Base-by-base conservation (phyloP, 2,797 vertebrate genomes). In the Gobio occitaniae region DNA sequence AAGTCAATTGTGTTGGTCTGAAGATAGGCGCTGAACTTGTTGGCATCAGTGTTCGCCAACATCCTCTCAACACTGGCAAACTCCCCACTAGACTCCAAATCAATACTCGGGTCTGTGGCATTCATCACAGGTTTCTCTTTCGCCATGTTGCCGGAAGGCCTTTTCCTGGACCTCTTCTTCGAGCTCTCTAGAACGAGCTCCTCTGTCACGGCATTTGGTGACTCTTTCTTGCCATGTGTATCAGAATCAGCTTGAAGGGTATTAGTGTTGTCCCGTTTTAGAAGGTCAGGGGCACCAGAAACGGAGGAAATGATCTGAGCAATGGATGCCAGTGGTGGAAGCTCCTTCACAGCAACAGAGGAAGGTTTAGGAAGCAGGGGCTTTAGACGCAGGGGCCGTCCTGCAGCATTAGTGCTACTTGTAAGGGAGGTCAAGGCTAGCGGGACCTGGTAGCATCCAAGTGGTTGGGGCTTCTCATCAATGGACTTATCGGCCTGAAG, bases 11-110 rank as follows among this genome's bases (percentile, higher is more conserved):
- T 92, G 6, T 95, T 93, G 0, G 94, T 96, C 93, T 97, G 97
- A 87, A 99, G 96, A 90, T 96, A 99, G 0, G 96, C 96, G 90
- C 97, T 98, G 90, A 99, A 99, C 92, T 98, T 97, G 93, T 99
- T 99, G 90, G 98, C 91, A 87, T 99, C 96, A 0, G 97, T 98
- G 68, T 96, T 98, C 81, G 97, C 98, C 32, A 99, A 88, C 97
- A 99, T 99, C 93, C 97, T 98, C 89, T 99, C 98, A 56, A 99
- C 96, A 83, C 98, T 99, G 87, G 98, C 97, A 29, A 99, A 99
- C 92, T 99, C 98, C 0, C 97, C 97, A 6, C 98, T 98, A 70
- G 98, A 98, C 92, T 99, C 98, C 82, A 99, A 94, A 90, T 99
- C 97, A 41, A 97, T 91, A 21, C 86, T 90, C 0, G 86, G 15